A percentile compares a stretch with the other conserved stretches of the same genome.
These are phyloP conservation scores for Takifugu rubripes DNA, from an alignment of 2,797 vertebrate genomes.

Conservation along the genomic window DNA sequence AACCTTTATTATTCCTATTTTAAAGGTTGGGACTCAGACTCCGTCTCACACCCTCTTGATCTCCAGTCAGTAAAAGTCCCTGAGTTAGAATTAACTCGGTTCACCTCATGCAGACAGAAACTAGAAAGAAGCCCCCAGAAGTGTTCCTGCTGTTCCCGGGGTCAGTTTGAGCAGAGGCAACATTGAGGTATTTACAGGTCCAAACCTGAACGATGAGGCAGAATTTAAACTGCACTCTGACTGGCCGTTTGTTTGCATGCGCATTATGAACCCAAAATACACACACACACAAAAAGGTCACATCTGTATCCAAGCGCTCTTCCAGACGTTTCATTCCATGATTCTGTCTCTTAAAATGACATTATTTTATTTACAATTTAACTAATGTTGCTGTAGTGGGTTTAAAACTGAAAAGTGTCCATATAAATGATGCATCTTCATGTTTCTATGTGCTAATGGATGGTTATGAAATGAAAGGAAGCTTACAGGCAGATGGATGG, in stretches of 20 bases:
- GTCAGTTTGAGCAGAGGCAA: conserved; percentile 18
- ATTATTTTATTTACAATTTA: no score
- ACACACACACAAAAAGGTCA: no score
- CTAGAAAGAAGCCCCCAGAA: background rate
- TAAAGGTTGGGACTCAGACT: conserved; percentile 57
- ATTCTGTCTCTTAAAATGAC: no score
- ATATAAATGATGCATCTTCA: no score
- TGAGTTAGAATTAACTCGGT: conserved; percentile 65
- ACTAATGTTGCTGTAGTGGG: no score
- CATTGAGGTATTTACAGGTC: conserved; percentile 34
- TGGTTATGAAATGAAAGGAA: conserved; percentile 1
- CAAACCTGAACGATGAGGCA: conserved; percentile 20
- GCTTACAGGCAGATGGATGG: conserved; percentile 2
- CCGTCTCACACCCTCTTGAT: conserved; percentile 59
- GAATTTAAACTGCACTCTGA: conserved; percentile 1
- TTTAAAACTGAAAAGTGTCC: no score
- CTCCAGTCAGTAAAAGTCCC: conserved; percentile 58
- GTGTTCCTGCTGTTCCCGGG: conserved; percentile 42
- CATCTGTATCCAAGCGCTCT: no score
- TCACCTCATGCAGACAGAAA: conserved; percentile 62
- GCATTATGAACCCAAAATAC: no score
- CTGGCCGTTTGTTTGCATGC: no score
- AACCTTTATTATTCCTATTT: conserved; percentile 46
- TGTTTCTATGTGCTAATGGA: background rate
- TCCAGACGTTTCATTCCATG: no score